Evolutionary conservation across 2,797 vertebrate genomes (phyloP).

Genomic region (Oreortyx pictus): DNA sequence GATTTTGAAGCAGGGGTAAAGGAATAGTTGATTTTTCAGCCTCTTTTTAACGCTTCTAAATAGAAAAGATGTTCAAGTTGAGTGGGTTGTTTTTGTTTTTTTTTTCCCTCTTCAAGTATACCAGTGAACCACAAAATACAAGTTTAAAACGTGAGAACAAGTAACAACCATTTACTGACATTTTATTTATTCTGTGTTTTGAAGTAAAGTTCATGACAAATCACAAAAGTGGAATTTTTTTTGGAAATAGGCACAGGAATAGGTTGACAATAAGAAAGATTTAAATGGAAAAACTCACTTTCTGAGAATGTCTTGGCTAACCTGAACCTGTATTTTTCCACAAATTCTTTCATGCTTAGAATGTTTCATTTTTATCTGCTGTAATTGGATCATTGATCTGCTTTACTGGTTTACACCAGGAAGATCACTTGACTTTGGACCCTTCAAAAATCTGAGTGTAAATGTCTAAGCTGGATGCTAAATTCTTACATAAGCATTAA

Average conservation of each 20-base stretch:
- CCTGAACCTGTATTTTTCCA: neutral
- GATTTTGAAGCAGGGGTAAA: neutral
- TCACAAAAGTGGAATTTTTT: neutral
- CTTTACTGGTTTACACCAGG: neutral
- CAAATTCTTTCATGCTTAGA: neutral
- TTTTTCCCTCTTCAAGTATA: neutral
- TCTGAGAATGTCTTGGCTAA: neutral
- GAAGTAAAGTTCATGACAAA: neutral
- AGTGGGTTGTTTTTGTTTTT: neutral
- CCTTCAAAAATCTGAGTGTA: neutral
- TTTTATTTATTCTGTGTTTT: neutral
- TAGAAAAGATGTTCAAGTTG: neutral
- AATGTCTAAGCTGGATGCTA: accelerated
- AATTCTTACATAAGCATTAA: neutral
- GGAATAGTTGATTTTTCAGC: neutral
- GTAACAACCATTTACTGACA: accelerated
- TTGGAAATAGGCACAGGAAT: neutral
- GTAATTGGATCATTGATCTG: neutral
- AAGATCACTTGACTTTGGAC: neutral
- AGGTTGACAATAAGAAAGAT: neutral
- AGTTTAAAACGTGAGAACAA: neutral
- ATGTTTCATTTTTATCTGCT: neutral
- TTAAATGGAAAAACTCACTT: neutral
- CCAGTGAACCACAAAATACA: neutral
- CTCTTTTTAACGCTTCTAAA: neutral